Percentiles rank a stretch among this genome's conserved stretches.
These are phyloP conservation scores for Corella eumyota DNA, from an alignment of 23 tunicate species.

Conservation along the genomic window DNA sequence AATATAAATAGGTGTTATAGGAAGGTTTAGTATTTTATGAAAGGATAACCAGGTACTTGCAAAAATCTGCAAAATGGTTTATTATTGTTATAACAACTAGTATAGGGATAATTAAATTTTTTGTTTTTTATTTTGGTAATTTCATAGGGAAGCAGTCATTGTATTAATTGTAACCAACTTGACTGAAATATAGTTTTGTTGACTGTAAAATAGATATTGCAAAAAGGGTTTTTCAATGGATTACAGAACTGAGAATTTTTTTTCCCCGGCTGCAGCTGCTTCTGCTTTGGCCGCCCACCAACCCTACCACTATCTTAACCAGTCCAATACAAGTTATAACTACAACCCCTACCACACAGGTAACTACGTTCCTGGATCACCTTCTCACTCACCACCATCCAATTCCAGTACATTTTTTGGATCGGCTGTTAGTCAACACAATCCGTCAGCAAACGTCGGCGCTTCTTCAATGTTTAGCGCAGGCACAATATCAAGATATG, in stretches of 20 bases:
- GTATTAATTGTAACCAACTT: no score
- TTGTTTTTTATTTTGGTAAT: no score
- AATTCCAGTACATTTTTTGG: constrained; percentile 45
- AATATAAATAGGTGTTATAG: no score
- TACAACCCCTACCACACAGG: constrained; percentile 39
- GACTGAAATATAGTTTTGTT: no score
- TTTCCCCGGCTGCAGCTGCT: constrained; percentile 79
- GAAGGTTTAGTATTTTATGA: no score
- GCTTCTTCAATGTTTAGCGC: constrained; percentile 51
- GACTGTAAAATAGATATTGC: no score
- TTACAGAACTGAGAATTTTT: constrained; percentile 59
- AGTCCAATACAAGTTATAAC: constrained; percentile 26
- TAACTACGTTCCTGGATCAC: constrained; percentile 40
- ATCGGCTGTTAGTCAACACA: constrained; percentile 33
- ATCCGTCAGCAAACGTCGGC: neutral
- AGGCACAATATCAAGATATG: constrained; percentile 35
- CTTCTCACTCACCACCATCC: constrained; percentile 57
- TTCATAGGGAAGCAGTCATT: no score
- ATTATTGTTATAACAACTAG: no score
- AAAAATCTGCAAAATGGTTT: no score
- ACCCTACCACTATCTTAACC: constrained; percentile 37
- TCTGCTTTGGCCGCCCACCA: constrained; percentile 73
- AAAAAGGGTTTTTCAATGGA: no score
- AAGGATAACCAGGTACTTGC: no score
- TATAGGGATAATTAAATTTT: no score